These are phyloP conservation scores for Andrena dorsata DNA, from an alignment of 2,888 invertebrate species.

Conservation along the genomic window DNA sequence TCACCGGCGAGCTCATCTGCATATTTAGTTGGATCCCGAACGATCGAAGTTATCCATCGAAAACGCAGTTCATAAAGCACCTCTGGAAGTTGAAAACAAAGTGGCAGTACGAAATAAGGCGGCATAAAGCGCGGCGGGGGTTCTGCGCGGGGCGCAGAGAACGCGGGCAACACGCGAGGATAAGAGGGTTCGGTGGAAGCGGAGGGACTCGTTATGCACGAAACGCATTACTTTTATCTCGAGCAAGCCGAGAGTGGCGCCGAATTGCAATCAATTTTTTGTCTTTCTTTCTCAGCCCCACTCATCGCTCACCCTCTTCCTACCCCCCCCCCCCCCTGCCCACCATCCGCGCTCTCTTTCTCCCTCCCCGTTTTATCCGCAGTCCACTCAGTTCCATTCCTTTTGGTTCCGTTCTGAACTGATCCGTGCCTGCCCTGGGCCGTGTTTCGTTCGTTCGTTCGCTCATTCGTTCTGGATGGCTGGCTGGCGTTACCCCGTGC, in stretches of 20 bases:
- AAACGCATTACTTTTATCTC: slow-evolving; percentile 82
- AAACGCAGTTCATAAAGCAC: slow-evolving; percentile 31
- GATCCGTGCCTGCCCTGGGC: slow-evolving; percentile 73
- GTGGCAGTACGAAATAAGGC: slow-evolving; percentile 59
- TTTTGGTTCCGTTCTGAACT: slow-evolving; percentile 75
- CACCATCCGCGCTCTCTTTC: slow-evolving; percentile 27
- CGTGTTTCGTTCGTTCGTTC: slow-evolving; percentile 73
- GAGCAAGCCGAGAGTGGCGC: slow-evolving; percentile 79
- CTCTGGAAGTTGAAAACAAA: slow-evolving; percentile 54
- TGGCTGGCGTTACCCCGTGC: slow-evolving; percentile 81
- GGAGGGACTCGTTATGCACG: slow-evolving; percentile 79
- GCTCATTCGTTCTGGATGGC: slow-evolving; percentile 73
- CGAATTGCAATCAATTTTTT: slow-evolving; percentile 83
- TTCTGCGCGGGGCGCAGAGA: slow-evolving; percentile 12
- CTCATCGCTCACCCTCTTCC: slow-evolving; percentile 67
- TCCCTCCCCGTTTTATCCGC: slow-evolving; percentile 63
- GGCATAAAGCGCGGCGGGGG: slow-evolving; percentile 52
- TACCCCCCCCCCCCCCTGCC: slow-evolving; percentile 42
- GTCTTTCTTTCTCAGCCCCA: slow-evolving; percentile 70
- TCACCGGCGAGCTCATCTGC: not conserved
- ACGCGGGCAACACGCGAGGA: slow-evolving; percentile 68
- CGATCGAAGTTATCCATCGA: slow-evolving; percentile 23
- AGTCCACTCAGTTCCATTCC: slow-evolving; percentile 75
- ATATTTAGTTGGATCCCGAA: slow-evolving; percentile 5
- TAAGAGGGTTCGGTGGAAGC: slow-evolving; percentile 59